Percentiles rank a stretch among this genome's conserved stretches.
phyloP scores from a whole-genome alignment of 2,113 vertebrate species.

The Oceanites oceanicus region DNA sequence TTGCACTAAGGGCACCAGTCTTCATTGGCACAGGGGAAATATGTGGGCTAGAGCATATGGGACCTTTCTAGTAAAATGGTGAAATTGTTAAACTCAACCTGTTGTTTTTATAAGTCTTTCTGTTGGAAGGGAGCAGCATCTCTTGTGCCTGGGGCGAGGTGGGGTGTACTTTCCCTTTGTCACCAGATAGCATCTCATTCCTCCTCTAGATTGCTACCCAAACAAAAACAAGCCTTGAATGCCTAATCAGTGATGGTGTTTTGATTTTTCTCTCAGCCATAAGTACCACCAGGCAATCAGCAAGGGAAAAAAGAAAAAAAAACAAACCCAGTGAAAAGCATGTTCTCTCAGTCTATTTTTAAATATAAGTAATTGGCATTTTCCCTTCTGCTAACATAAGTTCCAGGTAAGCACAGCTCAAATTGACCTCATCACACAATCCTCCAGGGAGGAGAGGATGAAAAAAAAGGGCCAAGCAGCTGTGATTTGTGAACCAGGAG shows the following conservation, averaged over 20 bases:
- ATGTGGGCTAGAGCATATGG: not conserved
- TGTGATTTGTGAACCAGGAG: not conserved
- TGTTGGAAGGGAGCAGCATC: not conserved
- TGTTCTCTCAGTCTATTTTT: conserved; percentile 69
- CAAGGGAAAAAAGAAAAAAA: not conserved
- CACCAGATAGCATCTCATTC: conserved; percentile 19
- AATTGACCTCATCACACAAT: conserved; percentile 40
- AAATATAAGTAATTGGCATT: conserved; percentile 71
- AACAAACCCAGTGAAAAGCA: not conserved
- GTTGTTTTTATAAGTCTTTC: not conserved
- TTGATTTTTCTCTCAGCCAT: conserved; percentile 71
- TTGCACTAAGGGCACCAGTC: not conserved
- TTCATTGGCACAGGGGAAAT: not conserved
- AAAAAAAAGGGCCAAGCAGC: not conserved
- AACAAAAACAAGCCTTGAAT: conserved; percentile 69
- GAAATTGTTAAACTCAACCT: not conserved
- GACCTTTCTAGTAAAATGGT: not conserved
- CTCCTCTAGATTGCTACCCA: conserved; percentile 61
- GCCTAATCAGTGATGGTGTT: conserved; percentile 69
- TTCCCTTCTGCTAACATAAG: conserved; percentile 33
- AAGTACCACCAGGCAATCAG: conserved; percentile 71
- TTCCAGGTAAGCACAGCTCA: conserved; percentile 46
- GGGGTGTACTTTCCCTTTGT: not conserved
- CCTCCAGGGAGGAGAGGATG: not conserved
- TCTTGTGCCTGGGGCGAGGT: not conserved